Percentiles rank a stretch among this genome's conserved stretches.
These are phyloP conservation scores for Conus betulinus DNA, from an alignment of 1,140 invertebrate species.

Conservation along the genomic window DNA sequence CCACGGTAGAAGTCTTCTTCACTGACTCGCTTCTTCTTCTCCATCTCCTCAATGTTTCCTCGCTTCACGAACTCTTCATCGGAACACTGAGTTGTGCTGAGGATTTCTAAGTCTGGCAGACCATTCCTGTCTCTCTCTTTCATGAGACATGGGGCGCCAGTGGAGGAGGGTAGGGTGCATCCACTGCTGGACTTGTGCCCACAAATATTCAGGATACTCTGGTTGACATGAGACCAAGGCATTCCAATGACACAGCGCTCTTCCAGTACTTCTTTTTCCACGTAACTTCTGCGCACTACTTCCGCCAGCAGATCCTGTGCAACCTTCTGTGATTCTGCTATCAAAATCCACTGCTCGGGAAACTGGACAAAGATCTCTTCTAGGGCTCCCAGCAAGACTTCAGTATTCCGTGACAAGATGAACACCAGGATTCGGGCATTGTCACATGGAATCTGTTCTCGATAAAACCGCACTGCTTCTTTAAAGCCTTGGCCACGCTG, in stretches of 20 bases:
- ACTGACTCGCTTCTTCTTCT: constrained; percentile 26
- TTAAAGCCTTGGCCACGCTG: constrained; percentile 48
- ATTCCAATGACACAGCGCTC: constrained; percentile 51
- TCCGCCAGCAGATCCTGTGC: constrained; percentile 43
- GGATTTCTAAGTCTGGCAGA: constrained; percentile 45
- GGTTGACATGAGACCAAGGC: constrained; percentile 54
- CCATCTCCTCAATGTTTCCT: constrained; percentile 18
- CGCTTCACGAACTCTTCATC: constrained; percentile 21
- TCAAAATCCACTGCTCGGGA: constrained; percentile 56
- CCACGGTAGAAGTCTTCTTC: constrained; percentile 52
- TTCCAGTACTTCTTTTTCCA: constrained; percentile 40
- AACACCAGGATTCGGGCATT: constrained; percentile 54
- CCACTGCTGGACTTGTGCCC: constrained; percentile 2
- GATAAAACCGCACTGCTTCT: constrained; percentile 50
- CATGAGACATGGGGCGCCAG: constrained; percentile 38
- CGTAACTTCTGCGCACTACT: constrained; percentile 39
- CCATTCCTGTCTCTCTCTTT: constrained; percentile 43
- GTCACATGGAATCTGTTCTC: constrained; percentile 44
- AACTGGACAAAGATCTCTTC: constrained; percentile 52
- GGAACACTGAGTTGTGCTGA: constrained; percentile 46
- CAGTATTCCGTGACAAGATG: constrained; percentile 53
- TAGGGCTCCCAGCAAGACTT: constrained; percentile 49
- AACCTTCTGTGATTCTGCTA: constrained; percentile 48
- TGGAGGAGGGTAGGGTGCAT: constrained; percentile 46
- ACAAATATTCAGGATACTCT: constrained; percentile 34